Percentiles rank a stretch among this genome's conserved stretches.
Conservation (phyloP, 1,140 invertebrate species). For the Trissolcus basalis region DNA sequence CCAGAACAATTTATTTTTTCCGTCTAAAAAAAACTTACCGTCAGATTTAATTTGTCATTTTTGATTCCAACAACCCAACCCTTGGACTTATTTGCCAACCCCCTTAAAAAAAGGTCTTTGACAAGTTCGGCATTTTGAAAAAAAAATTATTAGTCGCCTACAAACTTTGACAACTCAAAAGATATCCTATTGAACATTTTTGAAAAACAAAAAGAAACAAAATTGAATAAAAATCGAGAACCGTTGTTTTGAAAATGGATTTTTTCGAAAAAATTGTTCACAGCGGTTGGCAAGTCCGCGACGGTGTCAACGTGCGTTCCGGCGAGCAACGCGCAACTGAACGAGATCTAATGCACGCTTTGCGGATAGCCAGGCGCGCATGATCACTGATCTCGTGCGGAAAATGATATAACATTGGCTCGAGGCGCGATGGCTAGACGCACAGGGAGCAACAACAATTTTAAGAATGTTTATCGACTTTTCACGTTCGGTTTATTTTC, state of each 20-base stretch:
- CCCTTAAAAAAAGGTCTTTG: too few relatives aligned
- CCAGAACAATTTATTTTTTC: too few relatives aligned
- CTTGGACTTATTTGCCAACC: too few relatives aligned
- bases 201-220: background rate
- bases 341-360: conserved; percentile 43
- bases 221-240: background rate
- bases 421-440: background rate
- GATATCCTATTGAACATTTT: background rate
- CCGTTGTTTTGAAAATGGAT: background rate
- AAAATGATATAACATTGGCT: conserved; percentile 50
- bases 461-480: conserved; percentile 47
- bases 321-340: conserved; percentile 57
- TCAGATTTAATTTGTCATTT: too few relatives aligned
- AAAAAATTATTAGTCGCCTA: background rate
- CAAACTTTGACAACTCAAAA: background rate
- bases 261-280: conserved; percentile 5
- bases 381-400: conserved; percentile 52
- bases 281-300: conserved; percentile 1
- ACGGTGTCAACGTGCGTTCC: conserved; percentile 21
- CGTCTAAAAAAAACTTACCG: too few relatives aligned
- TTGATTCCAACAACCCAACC: too few relatives aligned
- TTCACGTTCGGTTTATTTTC: conserved; percentile 2
- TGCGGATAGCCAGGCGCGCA: conserved; percentile 55
- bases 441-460: conserved; percentile 28
- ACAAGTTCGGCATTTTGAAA: background rate